Evolutionary conservation across 1,140 invertebrate species (phyloP).

Genomic region (Centruroides vittatus): DNA sequence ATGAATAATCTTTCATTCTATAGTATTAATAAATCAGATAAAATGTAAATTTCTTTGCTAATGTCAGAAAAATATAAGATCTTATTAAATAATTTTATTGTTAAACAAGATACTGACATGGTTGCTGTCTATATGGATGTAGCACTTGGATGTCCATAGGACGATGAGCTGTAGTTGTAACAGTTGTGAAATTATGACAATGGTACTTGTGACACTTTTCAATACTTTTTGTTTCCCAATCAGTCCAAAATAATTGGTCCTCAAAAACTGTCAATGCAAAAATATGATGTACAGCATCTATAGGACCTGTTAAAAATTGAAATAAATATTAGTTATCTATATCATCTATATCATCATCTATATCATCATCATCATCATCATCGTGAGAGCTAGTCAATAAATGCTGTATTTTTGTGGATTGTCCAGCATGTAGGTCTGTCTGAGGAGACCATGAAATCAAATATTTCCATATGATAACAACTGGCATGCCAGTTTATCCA

Average conservation of each 20-base stretch:
- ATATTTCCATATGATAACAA: too few relatives aligned
- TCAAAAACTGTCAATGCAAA: slow-evolving; percentile 76
- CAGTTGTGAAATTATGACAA: slow-evolving; percentile 37
- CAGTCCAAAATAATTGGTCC: slow-evolving; percentile 73
- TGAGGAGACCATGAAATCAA: too few relatives aligned
- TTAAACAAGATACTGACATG: slow-evolving; percentile 21
- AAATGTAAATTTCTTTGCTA: too few relatives aligned
- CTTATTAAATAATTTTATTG: background rate
- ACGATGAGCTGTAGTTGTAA: slow-evolving; percentile 27
- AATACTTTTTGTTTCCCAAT: slow-evolving; percentile 40
- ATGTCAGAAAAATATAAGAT: too few relatives aligned
- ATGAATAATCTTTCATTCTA: too few relatives aligned
- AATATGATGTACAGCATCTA: slow-evolving; percentile 19
- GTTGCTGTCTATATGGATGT: slow-evolving; percentile 30
- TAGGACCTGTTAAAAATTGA: slow-evolving; percentile 3
- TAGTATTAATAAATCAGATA: too few relatives aligned
- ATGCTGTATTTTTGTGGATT: background rate
- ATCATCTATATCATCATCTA: background rate
- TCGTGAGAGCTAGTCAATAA: background rate
- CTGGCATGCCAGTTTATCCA: too few relatives aligned
- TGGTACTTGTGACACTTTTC: slow-evolving; percentile 29
- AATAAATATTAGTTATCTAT: too few relatives aligned
- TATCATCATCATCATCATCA: background rate
- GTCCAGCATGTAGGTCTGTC: too few relatives aligned
- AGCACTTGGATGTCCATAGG: slow-evolving; percentile 32